These are phyloP conservation scores for Leguminivora glycinivorella DNA, from an alignment of 1,140 invertebrate species.

Conservation along the genomic window DNA sequence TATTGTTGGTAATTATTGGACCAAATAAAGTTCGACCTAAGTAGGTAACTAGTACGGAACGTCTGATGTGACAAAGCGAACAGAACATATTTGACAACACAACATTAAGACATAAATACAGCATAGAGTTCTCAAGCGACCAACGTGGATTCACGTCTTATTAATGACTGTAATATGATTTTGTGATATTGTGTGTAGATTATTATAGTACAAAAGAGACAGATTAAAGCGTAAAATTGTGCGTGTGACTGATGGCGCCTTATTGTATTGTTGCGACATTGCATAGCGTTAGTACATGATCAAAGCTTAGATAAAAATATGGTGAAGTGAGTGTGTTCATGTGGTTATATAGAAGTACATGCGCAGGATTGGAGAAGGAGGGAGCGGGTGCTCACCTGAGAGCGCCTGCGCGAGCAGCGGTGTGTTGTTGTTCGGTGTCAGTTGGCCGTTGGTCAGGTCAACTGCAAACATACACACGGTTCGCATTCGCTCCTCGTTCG, in stretches of 20 bases:
- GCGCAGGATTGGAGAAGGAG: slow-evolving; percentile 34
- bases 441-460: slow-evolving; percentile 95
- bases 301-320: neutral
- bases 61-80: slow-evolving; percentile 4
- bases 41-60: slow-evolving; percentile 21
- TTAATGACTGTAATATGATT: slow-evolving; percentile 6
- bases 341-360: slow-evolving; percentile 3
- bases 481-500: slow-evolving; percentile 68
- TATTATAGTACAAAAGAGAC: neutral
- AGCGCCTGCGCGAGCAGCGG: slow-evolving; percentile 95
- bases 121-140: slow-evolving; percentile 2
- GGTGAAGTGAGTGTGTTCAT: neutral
- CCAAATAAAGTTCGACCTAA: slow-evolving; percentile 25
- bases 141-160: slow-evolving; percentile 21
- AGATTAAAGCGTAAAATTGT: neutral
- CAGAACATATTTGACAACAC: slow-evolving; percentile 17
- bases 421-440: slow-evolving; percentile 96
- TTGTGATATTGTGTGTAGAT: neutral
- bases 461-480: slow-evolving; percentile 88
- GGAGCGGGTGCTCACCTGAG: slow-evolving; percentile 86
- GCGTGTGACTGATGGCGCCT: neutral
- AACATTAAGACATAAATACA: slow-evolving; percentile 8
- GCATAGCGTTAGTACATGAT: neutral
- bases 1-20: slow-evolving; percentile 16
- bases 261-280: neutral